phyloP scores from a whole-genome alignment of 2,797 vertebrate species.

The Pseudopleuronectes americanus region DNA sequence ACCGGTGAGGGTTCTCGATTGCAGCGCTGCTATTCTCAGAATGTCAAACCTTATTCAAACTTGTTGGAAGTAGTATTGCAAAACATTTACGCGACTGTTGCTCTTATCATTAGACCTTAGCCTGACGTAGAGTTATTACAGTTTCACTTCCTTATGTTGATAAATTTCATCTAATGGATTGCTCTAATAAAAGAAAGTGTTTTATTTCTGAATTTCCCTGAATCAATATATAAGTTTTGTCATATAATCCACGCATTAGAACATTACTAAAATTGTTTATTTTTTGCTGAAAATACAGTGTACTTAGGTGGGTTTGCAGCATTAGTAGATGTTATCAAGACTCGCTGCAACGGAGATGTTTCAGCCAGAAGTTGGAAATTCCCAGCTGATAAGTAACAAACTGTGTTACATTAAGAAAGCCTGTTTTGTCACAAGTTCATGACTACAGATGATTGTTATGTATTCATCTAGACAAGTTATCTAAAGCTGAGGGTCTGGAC shows the following conservation, averaged over 20 bases:
- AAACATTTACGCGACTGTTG: not conserved
- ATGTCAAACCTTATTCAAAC: not conserved
- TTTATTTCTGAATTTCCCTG: too few relatives aligned
- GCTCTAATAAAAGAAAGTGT: too few relatives aligned
- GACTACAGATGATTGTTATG: too few relatives aligned
- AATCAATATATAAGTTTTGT: too few relatives aligned
- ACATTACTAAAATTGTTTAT: too few relatives aligned
- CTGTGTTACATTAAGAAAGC: too few relatives aligned
- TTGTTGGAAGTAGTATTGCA: not conserved
- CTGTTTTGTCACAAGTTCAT: too few relatives aligned
- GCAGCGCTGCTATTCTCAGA: not conserved
- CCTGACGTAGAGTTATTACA: not conserved
- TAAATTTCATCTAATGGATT: not conserved
- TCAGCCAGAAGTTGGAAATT: too few relatives aligned
- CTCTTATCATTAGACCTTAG: not conserved
- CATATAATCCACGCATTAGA: too few relatives aligned
- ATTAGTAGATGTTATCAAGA: not conserved
- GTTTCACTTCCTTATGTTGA: not conserved
- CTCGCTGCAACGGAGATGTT: not conserved
- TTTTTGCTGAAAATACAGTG: not conserved
- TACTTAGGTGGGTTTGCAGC: not conserved
- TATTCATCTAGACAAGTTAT: too few relatives aligned
- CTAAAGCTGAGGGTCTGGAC: too few relatives aligned
- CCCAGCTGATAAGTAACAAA: too few relatives aligned
- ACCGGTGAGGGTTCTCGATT: constrained; percentile 6